These are phyloP conservation scores for Ferrisia virgata DNA, from an alignment of 2,888 invertebrate genomes.

Conservation along the genomic window DNA sequence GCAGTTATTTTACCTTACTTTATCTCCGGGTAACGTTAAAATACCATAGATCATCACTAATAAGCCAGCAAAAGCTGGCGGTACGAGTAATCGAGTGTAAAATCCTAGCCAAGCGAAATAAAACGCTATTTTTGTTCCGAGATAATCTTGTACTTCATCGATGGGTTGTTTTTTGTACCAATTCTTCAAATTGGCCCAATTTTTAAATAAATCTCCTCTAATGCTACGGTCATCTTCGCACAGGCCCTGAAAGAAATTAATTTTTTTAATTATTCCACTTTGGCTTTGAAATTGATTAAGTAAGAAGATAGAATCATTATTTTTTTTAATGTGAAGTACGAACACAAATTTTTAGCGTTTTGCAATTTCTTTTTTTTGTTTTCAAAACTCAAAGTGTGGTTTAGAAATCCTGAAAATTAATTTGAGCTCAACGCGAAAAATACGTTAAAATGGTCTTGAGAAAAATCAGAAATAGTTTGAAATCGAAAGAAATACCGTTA, in stretches of 20 bases:
- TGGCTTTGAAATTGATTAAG: too few species aligned
- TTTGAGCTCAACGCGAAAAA: too few species aligned
- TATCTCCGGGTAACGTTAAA: conserved; percentile 55
- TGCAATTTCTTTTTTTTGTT: too few species aligned
- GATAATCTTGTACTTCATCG: conserved; percentile 60
- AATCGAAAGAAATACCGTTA: too few species aligned
- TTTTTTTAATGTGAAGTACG: too few species aligned
- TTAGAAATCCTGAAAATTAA: too few species aligned
- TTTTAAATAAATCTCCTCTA: conserved; percentile 57
- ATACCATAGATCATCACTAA: conserved; percentile 59
- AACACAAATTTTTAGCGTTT: too few species aligned
- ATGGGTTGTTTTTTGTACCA: conserved; percentile 61
- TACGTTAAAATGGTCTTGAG: too few species aligned
- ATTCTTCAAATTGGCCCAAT: conserved; percentile 58
- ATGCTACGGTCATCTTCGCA: conserved; percentile 50
- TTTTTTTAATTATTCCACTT: too few species aligned
- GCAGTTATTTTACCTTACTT: conserved; percentile 47
- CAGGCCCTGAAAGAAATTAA: conserved; percentile 53
- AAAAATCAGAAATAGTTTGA: too few species aligned
- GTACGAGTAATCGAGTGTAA: conserved; percentile 60
- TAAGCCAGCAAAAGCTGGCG: conserved; percentile 58
- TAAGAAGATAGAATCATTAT: too few species aligned
- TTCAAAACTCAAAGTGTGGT: too few species aligned
- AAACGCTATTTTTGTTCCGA: conserved; percentile 60
- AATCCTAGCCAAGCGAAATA: conserved; percentile 63